Evolutionary conservation across 2,888 invertebrate species (phyloP), one percentile per base, ranked within the genome.

Genomic region (Cheiracanthium punctorium): DNA sequence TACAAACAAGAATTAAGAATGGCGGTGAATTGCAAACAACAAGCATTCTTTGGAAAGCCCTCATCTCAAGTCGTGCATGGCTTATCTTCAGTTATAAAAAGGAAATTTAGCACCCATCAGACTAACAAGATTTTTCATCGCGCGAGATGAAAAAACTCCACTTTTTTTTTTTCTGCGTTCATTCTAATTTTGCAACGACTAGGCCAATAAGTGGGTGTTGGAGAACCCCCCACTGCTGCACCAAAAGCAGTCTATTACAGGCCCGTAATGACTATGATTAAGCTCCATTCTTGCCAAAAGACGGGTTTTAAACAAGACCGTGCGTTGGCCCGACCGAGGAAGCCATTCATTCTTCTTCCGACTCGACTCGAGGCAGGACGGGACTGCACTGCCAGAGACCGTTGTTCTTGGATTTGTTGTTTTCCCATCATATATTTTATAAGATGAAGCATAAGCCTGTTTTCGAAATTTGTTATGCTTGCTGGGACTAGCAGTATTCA

Each of bases 191-290:
- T n/a, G 72, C n/a, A 17, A 24, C n/a, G 48, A 17, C 80, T 0
- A 32, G 37, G 52, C 29, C 28, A 48, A 69, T 30, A 74, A 84
- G 73, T 52, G 74, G 82, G 82, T 72, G 77, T 71, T 10, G 30
- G 58, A 69, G 64, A 64, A 52, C 37, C 81, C 82, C 79, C 84
- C 43, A 64, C 29, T 33, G 69, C 29, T n/a, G 41, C 28, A 29
- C n/a, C 69, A 79, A 79, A 84, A 33, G 79, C 41, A 77, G 58
- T 58, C 79, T 73, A 84, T 84, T 84, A 84, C 29, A 58, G 28
- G 43, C 20, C 17, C 37, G 41, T 84, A 69, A 84, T 84, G 67
- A 84, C 70, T 52, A 52, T 84, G 67, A 84, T 84, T 41, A 58
- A 58, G 12, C 28, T 17, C 28, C 30, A 17, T 17, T 24, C 29